Evolutionary conservation across 2,888 invertebrate species (phyloP).

Genomic region (Hofmannophila pseudospretella): DNA sequence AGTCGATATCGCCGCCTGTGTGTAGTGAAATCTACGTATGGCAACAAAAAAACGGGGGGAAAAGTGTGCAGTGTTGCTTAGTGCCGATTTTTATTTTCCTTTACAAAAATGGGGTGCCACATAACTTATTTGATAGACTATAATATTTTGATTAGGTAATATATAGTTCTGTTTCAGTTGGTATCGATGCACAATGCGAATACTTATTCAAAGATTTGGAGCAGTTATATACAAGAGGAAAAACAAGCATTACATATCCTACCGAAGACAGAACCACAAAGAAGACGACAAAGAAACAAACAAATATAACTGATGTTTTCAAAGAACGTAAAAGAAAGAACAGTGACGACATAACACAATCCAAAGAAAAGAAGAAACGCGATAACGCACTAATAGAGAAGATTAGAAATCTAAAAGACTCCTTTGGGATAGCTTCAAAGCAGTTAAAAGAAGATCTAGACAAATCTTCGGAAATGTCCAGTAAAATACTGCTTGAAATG

Average conservation of each 20-base stretch:
- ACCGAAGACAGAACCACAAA: conserved; percentile 5
- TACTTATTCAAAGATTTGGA: conserved; percentile 45
- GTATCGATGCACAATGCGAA: conserved; percentile 65
- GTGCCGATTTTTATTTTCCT: too few relatives aligned
- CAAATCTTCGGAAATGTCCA: conserved; percentile 23
- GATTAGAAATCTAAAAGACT: conserved; percentile 44
- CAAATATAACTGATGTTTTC: conserved; percentile 36
- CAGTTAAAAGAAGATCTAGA: conserved; percentile 29
- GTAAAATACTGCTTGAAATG: conserved; percentile 24
- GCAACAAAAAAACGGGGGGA: too few relatives aligned
- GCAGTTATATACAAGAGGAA: conserved; percentile 12
- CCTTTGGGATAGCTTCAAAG: conserved; percentile 40
- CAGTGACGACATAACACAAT: conserved; percentile 28
- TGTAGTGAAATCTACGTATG: too few relatives aligned
- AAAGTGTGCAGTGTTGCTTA: too few relatives aligned
- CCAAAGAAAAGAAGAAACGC: conserved; percentile 58
- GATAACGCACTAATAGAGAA: conserved; percentile 44
- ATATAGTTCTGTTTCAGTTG: conserved; percentile 69
- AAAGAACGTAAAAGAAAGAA: conserved; percentile 53
- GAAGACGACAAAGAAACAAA: conserved; percentile 27
- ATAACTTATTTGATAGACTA: too few relatives aligned
- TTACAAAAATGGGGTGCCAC: too few relatives aligned
- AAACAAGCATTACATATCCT: conserved; percentile 1
- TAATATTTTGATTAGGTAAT: too few relatives aligned
- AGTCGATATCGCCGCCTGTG: too few relatives aligned